Conservation (phyloP, 2,888 invertebrate species). For the Cyclophora punctaria region DNA sequence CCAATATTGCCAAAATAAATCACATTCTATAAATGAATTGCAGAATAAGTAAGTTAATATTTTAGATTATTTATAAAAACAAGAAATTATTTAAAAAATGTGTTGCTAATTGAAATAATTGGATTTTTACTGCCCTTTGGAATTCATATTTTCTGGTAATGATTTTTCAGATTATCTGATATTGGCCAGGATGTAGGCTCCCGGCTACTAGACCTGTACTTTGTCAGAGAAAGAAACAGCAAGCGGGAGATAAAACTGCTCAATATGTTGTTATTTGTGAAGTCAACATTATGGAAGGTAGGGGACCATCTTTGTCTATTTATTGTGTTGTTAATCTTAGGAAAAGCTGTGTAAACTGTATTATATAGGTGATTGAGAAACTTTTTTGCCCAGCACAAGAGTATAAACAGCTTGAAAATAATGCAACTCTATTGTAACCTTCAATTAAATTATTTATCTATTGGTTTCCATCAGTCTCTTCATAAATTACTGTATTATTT, state of each 20-base stretch:
- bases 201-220: conserved; percentile 93
- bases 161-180: conserved; percentile 85
- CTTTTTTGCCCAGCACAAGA: too few relatives aligned
- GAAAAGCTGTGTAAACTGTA: too few relatives aligned
- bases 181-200: conserved; percentile 96
- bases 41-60: conserved; percentile 86
- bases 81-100: too few relatives aligned
- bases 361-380: too few relatives aligned
- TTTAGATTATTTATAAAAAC: too few relatives aligned
- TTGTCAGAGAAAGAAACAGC: conserved; percentile 93
- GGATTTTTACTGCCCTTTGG: too few relatives aligned
- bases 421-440: background rate
- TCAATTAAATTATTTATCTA: conserved; percentile 1
- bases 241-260: conserved; percentile 96
- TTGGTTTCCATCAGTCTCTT: background rate
- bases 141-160: background rate
- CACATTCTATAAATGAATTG: conserved; percentile 94
- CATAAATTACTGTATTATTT: conserved; percentile 24
- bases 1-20: conserved; percentile 97
- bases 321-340: too few relatives aligned
- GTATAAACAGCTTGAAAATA: too few relatives aligned
- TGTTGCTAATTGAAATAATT: too few relatives aligned
- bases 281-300: conserved; percentile 97
- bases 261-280: conserved; percentile 95
- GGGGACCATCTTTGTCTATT: too few relatives aligned